Percentiles rank a stretch among this genome's conserved stretches.
Evolutionary conservation across 2,888 invertebrate species (phyloP).

Genomic region (Drosophila pseudotalamancana): DNA sequence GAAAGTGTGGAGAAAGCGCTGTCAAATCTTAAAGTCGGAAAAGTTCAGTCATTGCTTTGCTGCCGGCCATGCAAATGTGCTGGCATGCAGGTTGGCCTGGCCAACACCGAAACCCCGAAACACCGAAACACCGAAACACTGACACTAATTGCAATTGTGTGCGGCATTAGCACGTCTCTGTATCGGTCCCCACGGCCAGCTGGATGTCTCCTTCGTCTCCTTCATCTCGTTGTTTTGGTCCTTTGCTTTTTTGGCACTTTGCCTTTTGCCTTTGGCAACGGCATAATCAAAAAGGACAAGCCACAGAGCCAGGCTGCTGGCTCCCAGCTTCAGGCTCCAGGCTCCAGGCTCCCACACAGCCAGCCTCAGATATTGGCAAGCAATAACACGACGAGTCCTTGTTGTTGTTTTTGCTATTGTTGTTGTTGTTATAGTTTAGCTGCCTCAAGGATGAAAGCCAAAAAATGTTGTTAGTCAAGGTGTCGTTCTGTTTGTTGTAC

Average conservation of each 20-base stretch:
- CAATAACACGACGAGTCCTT: conserved; percentile 40
- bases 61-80: conserved; percentile 62
- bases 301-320: conserved; percentile 34
- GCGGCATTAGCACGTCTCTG: conserved; percentile 72
- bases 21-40: conserved; percentile 45
- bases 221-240: conserved; percentile 21
- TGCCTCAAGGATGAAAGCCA: conserved; percentile 35
- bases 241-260: conserved; percentile 51
- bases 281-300: conserved; percentile 74
- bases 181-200: conserved; percentile 47
- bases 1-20: background rate
- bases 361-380: conserved; percentile 61
- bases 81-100: conserved; percentile 23
- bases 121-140: conserved; percentile 66
- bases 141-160: conserved; percentile 78
- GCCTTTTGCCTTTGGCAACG: conserved; percentile 58
- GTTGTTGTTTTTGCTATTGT: conserved; percentile 8
- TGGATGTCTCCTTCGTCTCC: background rate
- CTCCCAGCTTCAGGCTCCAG: conserved; percentile 14
- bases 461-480: conserved; percentile 34
- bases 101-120: conserved; percentile 28
- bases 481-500: conserved; percentile 21
- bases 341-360: conserved; percentile 6
- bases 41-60: no score
- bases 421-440: conserved; percentile 18